Evolutionary conservation across 2,113 vertebrate genomes (phyloP).

Genomic region (Psilopsiagon aurifrons): DNA sequence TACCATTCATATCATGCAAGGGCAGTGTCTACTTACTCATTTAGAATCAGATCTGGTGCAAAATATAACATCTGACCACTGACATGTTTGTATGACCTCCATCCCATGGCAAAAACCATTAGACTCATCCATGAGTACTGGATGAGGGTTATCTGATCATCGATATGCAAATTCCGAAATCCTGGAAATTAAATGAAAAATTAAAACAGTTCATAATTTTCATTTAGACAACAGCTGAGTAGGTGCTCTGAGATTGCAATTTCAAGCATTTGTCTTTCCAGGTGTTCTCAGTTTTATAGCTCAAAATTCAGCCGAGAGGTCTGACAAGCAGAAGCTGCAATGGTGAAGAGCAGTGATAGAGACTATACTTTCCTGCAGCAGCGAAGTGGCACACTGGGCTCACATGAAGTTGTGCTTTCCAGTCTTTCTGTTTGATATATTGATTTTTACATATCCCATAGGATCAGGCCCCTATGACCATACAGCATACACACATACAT

Average conservation of each 20-base stretch:
- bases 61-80: slow-evolving; percentile 94
- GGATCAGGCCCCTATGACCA: background rate
- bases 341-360: background rate
- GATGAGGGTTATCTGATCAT: slow-evolving; percentile 98
- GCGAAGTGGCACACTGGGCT: background rate
- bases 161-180: slow-evolving; percentile 94
- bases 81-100: slow-evolving; percentile 96
- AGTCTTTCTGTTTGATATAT: background rate
- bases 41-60: slow-evolving; percentile 93
- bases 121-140: slow-evolving; percentile 99
- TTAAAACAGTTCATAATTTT: background rate
- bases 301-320: background rate
- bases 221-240: background rate
- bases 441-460: background rate
- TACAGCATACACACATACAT: background rate
- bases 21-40: slow-evolving; percentile 86
- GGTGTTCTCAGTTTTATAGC: background rate
- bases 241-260: background rate
- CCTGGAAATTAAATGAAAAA: slow-evolving; percentile 75
- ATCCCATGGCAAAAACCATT: slow-evolving; percentile 95
- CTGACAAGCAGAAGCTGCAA: background rate
- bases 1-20: background rate
- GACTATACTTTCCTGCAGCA: background rate
- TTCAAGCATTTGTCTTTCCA: background rate
- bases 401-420: background rate